Conservation (phyloP, 2,888 invertebrate genomes). For the Monochamus alternatus region DNA sequence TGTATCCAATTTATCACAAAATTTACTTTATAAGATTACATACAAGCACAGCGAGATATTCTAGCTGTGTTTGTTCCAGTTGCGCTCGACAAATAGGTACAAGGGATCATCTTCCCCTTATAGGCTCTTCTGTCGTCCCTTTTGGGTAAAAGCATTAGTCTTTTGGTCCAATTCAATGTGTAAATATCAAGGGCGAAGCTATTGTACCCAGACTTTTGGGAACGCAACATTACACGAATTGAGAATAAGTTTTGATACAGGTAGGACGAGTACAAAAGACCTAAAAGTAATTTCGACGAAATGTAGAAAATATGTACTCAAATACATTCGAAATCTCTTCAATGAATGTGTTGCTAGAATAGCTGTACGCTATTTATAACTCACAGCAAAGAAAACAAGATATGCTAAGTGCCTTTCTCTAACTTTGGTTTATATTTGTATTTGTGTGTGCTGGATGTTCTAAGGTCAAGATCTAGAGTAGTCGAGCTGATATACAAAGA, state of each 20-base stretch:
- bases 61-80: no score
- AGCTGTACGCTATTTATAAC: slow-evolving; percentile 1
- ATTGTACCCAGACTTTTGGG: not conserved
- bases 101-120: not conserved
- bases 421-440: slow-evolving; percentile 7
- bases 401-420: not conserved
- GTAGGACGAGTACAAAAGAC: not conserved
- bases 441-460: not conserved
- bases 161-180: slow-evolving; percentile 1
- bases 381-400: not conserved
- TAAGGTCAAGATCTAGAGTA: slow-evolving; percentile 6
- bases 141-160: not conserved
- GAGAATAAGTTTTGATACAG: not conserved
- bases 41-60: no score
- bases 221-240: not conserved
- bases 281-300: not conserved
- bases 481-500: not conserved
- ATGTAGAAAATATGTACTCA: not conserved
- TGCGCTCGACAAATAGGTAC: not conserved
- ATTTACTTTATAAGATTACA: no score
- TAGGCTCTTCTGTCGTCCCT: not conserved
- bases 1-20: no score
- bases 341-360: not conserved
- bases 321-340: not conserved
- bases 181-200: slow-evolving; percentile 1